Percentiles rank a stretch among this genome's conserved stretches.
Conservation (phyloP, 2,888 invertebrate genomes). For the Podabrus alpinus region DNA sequence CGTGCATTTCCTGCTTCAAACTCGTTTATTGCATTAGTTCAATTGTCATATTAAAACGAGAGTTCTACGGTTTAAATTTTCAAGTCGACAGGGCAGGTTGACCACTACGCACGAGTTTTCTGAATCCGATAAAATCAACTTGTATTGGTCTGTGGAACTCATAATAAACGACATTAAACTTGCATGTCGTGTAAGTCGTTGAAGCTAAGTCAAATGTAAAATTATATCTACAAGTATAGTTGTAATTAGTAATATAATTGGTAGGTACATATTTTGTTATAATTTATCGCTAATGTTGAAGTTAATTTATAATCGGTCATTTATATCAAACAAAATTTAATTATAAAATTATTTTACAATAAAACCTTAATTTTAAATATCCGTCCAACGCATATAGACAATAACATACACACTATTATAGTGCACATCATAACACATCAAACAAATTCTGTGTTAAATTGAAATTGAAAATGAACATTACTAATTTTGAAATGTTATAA, state of each 20-base stretch:
- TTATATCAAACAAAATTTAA: not conserved
- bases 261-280: not conserved
- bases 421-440: not conserved
- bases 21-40: conserved; percentile 19
- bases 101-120: not conserved
- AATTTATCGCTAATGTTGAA: not conserved
- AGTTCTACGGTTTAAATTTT: not conserved
- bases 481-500: not conserved
- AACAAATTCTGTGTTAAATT: not conserved
- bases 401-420: not conserved
- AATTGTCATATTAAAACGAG: conserved; percentile 7
- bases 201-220: not conserved
- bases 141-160: not conserved
- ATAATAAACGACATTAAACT: no score
- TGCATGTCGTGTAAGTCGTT: no score
- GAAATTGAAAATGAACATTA: not conserved
- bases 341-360: not conserved
- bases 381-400: not conserved
- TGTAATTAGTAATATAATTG: no score
- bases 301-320: not conserved
- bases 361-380: not conserved
- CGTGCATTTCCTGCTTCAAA: conserved; percentile 23
- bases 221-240: not conserved
- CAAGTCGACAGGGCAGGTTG: conserved; percentile 10
- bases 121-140: not conserved